Conservation (phyloP, 2,113 vertebrate species). For the Psettodes erumei region DNA sequence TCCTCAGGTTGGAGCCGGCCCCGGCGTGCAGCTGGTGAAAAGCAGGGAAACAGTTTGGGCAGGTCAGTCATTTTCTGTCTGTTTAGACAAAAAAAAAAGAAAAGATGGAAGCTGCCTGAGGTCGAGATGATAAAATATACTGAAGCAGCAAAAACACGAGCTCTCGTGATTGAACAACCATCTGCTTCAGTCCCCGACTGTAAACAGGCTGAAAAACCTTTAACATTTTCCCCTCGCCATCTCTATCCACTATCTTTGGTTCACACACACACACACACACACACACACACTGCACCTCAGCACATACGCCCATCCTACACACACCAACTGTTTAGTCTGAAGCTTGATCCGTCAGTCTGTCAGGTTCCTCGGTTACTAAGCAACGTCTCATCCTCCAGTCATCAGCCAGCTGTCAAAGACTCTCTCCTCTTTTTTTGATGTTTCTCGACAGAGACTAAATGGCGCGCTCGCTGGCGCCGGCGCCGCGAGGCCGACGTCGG, state of each 20-base stretch:
- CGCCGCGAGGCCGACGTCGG: too few relatives aligned
- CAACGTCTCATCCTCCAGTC: conserved; percentile 69
- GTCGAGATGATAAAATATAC: too few relatives aligned
- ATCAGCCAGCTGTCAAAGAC: conserved; percentile 62
- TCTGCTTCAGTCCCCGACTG: conserved; percentile 14
- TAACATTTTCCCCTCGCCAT: not conserved
- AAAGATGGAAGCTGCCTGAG: too few relatives aligned
- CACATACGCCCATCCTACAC: conserved; percentile 58
- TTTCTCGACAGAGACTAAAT: conserved; percentile 45
- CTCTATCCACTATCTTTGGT: not conserved
- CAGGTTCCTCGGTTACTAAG: conserved; percentile 73
- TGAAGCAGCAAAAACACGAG: too few relatives aligned
- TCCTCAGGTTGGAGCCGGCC: not conserved
- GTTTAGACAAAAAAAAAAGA: not conserved
- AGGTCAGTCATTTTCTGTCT: not conserved
- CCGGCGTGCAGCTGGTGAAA: not conserved
- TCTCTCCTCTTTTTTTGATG: too few relatives aligned
- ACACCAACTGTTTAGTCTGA: conserved; percentile 62
- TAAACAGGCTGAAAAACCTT: conserved; percentile 15
- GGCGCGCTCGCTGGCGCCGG: conserved; percentile 1
- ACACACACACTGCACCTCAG: conserved; percentile 16
- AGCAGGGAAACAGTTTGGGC: not conserved
- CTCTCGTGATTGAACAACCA: not conserved
- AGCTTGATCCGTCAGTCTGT: conserved; percentile 66
- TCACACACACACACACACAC: not conserved